Percentiles rank a stretch among this genome's conserved stretches.
These are phyloP conservation scores for Cephalotes varians DNA, from an alignment of 2,888 invertebrate species.

Conservation along the genomic window DNA sequence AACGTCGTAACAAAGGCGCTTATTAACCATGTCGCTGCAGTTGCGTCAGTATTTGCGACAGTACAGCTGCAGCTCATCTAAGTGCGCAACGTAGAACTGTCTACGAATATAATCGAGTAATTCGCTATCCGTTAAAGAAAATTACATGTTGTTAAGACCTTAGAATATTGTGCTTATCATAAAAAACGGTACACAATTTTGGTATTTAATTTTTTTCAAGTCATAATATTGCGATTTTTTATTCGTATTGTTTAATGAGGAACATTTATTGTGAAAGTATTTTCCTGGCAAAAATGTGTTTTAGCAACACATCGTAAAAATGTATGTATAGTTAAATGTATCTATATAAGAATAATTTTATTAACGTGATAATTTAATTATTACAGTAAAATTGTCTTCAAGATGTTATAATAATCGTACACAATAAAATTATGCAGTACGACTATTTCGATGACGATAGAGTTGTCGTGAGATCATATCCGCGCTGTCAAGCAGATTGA, in stretches of 20 bases:
- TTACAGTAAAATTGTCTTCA: background rate
- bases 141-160: background rate
- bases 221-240: background rate
- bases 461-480: background rate
- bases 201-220: background rate
- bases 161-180: background rate
- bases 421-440: background rate
- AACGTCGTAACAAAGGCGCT: constrained; percentile 70
- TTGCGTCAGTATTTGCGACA: constrained; percentile 51
- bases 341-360: background rate
- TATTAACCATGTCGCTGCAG: constrained; percentile 59
- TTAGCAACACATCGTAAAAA: background rate
- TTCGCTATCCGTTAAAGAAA: constrained; percentile 1
- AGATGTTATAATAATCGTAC: background rate
- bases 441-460: background rate
- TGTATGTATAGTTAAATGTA: background rate
- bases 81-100: constrained; percentile 1
- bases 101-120: background rate
- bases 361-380: background rate
- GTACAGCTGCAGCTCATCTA: constrained; percentile 33
- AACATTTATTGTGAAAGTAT: background rate
- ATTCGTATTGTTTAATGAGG: background rate
- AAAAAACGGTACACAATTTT: background rate
- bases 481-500: constrained; percentile 1
- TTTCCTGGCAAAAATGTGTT: background rate